These are phyloP conservation scores for Iphiclides podalirius DNA, from an alignment of 2,888 invertebrate species.

Conservation along the genomic window DNA sequence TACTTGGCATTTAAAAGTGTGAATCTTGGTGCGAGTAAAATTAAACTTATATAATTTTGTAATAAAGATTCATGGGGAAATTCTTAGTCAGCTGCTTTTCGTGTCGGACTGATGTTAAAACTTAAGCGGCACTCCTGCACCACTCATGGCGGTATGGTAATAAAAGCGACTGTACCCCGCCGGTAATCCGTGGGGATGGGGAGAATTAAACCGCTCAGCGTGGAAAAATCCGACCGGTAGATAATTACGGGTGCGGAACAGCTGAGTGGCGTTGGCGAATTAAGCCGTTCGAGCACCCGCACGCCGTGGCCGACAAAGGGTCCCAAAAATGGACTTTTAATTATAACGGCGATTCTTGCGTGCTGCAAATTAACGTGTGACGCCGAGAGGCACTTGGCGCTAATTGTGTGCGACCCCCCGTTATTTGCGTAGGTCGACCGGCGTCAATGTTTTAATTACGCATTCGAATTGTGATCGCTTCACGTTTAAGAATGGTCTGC, in stretches of 20 bases:
- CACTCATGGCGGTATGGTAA: too few relatives aligned
- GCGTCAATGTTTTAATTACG: slow-evolving; percentile 50
- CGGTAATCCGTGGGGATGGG: too few relatives aligned
- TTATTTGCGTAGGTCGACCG: slow-evolving; percentile 36
- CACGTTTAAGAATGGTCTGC: slow-evolving; percentile 45
- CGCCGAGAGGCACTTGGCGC: slow-evolving; percentile 52
- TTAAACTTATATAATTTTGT: too few relatives aligned
- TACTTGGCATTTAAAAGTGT: too few relatives aligned
- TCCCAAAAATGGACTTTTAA: slow-evolving; percentile 57
- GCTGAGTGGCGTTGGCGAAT: slow-evolving; percentile 48
- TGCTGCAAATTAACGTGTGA: slow-evolving; percentile 56
- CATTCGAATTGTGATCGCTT: slow-evolving; percentile 41
- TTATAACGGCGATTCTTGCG: slow-evolving; percentile 58
- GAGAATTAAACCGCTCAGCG: slow-evolving; percentile 28
- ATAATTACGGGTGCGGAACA: slow-evolving; percentile 45
- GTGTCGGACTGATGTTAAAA: too few relatives aligned
- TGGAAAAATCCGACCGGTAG: slow-evolving; percentile 42
- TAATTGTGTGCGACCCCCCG: slow-evolving; percentile 65
- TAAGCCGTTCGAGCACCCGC: slow-evolving; percentile 43
- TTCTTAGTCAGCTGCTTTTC: too few relatives aligned
- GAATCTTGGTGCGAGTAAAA: too few relatives aligned
- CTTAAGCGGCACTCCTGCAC: too few relatives aligned
- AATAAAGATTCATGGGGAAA: too few relatives aligned
- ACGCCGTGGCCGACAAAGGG: slow-evolving; percentile 35
- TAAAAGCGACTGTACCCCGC: too few relatives aligned